Percentiles rank a stretch among this genome's conserved stretches.
phyloP scores from a whole-genome alignment of 2,888 invertebrate species.

The Diogma glabrata region DNA sequence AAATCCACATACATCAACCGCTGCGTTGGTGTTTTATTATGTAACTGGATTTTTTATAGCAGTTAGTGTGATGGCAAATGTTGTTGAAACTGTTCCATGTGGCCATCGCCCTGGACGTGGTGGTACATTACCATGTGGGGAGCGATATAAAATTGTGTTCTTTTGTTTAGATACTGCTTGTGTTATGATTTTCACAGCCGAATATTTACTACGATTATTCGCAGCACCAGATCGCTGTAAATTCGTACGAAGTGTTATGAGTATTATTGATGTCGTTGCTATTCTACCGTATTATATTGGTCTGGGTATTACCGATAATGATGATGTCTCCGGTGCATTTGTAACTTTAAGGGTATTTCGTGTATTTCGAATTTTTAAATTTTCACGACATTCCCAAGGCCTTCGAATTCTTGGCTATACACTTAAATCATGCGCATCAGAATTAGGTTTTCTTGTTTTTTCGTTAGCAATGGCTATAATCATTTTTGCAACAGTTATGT shows the following conservation, averaged over 20 bases:
- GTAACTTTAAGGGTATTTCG: constrained; percentile 97
- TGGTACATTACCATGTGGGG: constrained; percentile 88
- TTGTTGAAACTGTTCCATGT: constrained; percentile 94
- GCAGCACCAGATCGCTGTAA: constrained; percentile 98
- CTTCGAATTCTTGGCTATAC: constrained; percentile 98
- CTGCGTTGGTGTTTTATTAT: constrained; percentile 99
- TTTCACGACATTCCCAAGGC: constrained; percentile 98
- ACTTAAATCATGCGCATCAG: constrained; percentile 96
- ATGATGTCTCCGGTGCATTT: constrained; percentile 97
- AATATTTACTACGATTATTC: constrained; percentile 88
- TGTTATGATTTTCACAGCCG: constrained; percentile 99
- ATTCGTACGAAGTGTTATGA: constrained; percentile 97
- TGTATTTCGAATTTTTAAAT: constrained; percentile 99
- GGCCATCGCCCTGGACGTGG: constrained; percentile 78
- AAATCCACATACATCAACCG: constrained; percentile 97
- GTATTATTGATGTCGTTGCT: constrained; percentile 98
- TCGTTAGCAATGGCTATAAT: constrained; percentile 99
- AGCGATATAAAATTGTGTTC: constrained; percentile 94
- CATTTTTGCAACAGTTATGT: constrained; percentile 99
- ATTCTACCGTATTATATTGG: constrained; percentile 99
- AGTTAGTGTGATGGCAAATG: constrained; percentile 98
- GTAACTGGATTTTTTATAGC: constrained; percentile 99
- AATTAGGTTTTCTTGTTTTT: constrained; percentile 97
- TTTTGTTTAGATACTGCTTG: constrained; percentile 99
- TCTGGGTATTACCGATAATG: constrained; percentile 93